Percentiles rank a stretch among this genome's conserved stretches.
phyloP scores from a whole-genome alignment of 2,888 invertebrate genomes.

The Pseudoips prasinana region DNA sequence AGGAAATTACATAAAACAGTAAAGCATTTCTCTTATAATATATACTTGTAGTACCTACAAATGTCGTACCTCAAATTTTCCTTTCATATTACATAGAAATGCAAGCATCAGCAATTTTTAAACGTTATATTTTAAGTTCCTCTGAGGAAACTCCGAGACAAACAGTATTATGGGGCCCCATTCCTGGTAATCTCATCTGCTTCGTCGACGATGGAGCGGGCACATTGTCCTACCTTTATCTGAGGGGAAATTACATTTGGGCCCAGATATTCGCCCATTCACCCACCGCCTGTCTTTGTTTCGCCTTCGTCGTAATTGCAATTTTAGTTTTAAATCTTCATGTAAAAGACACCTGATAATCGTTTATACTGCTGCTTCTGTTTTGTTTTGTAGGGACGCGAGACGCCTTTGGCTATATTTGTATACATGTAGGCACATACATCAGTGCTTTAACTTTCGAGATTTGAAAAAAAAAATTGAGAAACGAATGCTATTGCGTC shows the following conservation, averaged over 20 bases:
- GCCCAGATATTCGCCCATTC: constrained; percentile 32
- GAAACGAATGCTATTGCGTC: no score
- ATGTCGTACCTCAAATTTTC: no score
- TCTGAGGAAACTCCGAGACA: constrained; percentile 19
- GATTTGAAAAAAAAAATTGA: no score
- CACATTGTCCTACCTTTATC: constrained; percentile 60
- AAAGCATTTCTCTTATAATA: no score
- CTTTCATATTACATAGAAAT: no score
- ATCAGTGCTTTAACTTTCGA: no score
- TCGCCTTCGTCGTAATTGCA: constrained; percentile 32
- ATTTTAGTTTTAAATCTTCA: constrained; percentile 38
- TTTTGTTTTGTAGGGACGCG: no score
- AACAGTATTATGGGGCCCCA: constrained; percentile 44
- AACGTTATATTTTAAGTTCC: constrained; percentile 32
- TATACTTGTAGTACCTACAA: no score
- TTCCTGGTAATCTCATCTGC: constrained; percentile 57
- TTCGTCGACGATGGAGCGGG: constrained; percentile 37
- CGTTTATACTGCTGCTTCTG: constrained; percentile 4
- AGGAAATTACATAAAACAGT: no score
- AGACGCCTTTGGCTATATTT: no score
- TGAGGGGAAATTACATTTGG: constrained; percentile 55
- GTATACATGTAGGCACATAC: no score
- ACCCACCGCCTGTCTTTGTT: constrained; percentile 31
- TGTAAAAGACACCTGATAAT: constrained; percentile 15
- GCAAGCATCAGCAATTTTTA: no score